Percentiles rank a stretch among this genome's conserved stretches.
Evolutionary conservation across 37 sponge, comb jelly and placozoan genomes (phyloP).

Genomic region (Lycopodina hypogea): DNA sequence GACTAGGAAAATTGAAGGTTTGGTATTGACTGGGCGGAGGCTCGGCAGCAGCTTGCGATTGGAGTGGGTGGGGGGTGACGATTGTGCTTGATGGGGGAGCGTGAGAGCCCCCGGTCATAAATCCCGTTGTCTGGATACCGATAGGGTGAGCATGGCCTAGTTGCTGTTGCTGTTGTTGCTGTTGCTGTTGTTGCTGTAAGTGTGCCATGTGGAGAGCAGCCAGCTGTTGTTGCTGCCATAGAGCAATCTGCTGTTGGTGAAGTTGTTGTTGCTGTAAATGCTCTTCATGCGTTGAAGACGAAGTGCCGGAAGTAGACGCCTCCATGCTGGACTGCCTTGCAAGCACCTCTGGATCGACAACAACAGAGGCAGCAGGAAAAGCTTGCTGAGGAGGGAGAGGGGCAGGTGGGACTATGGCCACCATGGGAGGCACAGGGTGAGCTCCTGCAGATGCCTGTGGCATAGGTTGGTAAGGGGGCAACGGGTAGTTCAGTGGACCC

Average conservation of each 20-base stretch:
- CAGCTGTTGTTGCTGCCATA: conserved; percentile 25
- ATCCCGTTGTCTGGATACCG: not conserved
- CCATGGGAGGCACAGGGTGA: not conserved
- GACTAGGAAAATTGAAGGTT: conserved; percentile 35
- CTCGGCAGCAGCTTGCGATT: not conserved
- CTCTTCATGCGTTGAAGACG: not conserved
- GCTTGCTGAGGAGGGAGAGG: not conserved
- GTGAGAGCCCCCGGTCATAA: conserved; percentile 1
- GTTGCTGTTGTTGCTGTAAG: conserved; percentile 23
- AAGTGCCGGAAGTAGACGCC: not conserved
- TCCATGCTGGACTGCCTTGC: not conserved
- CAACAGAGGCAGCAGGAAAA: not conserved
- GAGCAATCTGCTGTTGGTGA: conserved; percentile 16
- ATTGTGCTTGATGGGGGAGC: not conserved
- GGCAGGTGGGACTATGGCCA: not conserved
- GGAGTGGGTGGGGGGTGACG: conserved; percentile 1
- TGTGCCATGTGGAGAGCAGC: not conserved
- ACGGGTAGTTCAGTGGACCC: conserved; percentile 34
- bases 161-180: conserved; percentile 4
- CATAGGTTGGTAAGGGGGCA: conserved; percentile 3
- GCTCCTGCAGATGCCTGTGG: not conserved
- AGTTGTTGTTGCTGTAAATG: not conserved
- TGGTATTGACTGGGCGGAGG: not conserved
- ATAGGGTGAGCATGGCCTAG: not conserved
- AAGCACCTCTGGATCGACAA: not conserved